Evolutionary conservation across 2,888 invertebrate genomes (phyloP), one percentile per base, ranked within the genome.

Genomic region (Gortyna flavago): DNA sequence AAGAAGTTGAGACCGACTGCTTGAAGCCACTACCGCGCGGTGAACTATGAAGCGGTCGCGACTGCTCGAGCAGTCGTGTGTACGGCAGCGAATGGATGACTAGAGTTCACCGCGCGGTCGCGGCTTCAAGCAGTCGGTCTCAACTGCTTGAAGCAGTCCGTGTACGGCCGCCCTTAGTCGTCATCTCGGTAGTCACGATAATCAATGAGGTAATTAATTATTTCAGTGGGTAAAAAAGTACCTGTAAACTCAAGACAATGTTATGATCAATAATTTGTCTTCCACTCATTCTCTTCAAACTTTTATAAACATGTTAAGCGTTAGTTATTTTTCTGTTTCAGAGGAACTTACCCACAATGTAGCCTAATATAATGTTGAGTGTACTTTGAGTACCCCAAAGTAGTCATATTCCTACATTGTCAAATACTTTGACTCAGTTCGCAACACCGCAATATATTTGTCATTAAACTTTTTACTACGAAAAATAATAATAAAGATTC

Each of bases 401-500:
- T 35, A 65, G 32, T n/a, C 32, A 41, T 38, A 59, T 29, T 59
- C 41, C 8, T 44, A 77, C 59, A 78, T 32, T 54, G 41, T 65
- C 70, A 66, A 44, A 51, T 35, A 44, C 83, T 74, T 41, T 75
- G 35, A 35, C 66, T 62, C 16, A 32, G 35, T 5, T 57, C 65
- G 69, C 44, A 66, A 48, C 66, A 67, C 32, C 69, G 69, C 61
- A 72, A 83, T 78, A 72, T 72, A 67, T 80, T 76, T 54, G 64
- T 71, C 75, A 80, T 86, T 77, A 75, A 77, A 86, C 70, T 84
- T 87, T 77, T 85, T 81, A 83, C 68, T 77, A 77, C 76, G 66
- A 87, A 77, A 83, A 87, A 86, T 85, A 85, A 86, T 80, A 86
- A 87, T 87, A 87, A 88, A 84, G 82, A 88, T 84, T 78, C 80